A percentile compares a stretch with the other conserved stretches of the same genome.
Evolutionary conservation across 1,140 invertebrate genomes (phyloP).

Genomic region (Sarcophaga bullata): DNA sequence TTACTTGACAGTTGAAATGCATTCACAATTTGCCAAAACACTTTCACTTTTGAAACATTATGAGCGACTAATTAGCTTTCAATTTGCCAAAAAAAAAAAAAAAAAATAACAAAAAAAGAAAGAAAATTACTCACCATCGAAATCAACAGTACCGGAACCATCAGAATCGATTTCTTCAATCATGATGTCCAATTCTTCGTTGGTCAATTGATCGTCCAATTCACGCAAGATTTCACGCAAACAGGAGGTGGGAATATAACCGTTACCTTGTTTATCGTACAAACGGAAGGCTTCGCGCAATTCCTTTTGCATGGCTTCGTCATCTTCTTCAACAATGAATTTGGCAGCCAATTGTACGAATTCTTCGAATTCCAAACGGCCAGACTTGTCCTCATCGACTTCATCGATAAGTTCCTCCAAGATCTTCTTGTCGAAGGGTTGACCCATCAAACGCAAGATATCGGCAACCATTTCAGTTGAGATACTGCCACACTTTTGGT

Average conservation of each 20-base stretch:
- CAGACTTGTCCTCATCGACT: constrained; percentile 93
- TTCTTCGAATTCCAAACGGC: constrained; percentile 93
- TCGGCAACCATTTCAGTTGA: constrained; percentile 92
- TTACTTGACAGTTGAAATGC: too few relatives aligned
- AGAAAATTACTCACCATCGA: constrained; percentile 73
- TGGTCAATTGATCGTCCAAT: constrained; percentile 91
- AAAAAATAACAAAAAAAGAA: background rate
- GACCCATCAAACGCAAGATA: constrained; percentile 91
- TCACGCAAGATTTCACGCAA: constrained; percentile 91
- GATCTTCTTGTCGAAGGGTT: constrained; percentile 93
- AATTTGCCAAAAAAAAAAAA: background rate
- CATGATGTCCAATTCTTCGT: constrained; percentile 93
- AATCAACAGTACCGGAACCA: constrained; percentile 79
- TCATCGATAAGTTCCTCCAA: constrained; percentile 92
- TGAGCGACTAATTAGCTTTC: constrained; percentile 22
- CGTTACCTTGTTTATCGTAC: constrained; percentile 91
- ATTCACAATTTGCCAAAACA: too few relatives aligned
- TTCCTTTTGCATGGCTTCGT: constrained; percentile 92
- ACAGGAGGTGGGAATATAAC: constrained; percentile 94
- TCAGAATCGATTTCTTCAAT: constrained; percentile 97
- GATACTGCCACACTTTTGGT: constrained; percentile 90
- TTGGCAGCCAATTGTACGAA: constrained; percentile 93
- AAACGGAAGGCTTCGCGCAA: constrained; percentile 91
- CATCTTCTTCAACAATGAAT: constrained; percentile 95
- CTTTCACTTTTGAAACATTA: background rate